phyloP scores from a whole-genome alignment of 1,140 invertebrate genomes.

The Heliconius hewitsoni region DNA sequence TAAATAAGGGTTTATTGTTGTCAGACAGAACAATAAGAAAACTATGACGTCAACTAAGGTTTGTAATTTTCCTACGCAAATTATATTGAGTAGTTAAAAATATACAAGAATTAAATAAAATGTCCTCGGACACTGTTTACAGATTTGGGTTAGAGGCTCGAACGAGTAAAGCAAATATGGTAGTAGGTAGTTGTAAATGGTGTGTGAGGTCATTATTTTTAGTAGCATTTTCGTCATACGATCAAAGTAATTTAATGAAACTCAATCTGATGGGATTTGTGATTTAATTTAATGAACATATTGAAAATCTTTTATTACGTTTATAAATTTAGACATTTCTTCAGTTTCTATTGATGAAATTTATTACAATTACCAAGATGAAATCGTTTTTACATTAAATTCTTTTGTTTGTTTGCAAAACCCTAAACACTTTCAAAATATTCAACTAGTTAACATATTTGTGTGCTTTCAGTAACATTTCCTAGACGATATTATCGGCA shows the following conservation, averaged over 20 bases:
- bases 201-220: conserved; percentile 28
- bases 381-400: too few species aligned
- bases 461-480: not conserved
- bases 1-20: conserved; percentile 11
- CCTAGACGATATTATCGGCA: not conserved
- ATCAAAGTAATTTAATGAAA: not conserved
- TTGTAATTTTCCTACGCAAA: conserved; percentile 6
- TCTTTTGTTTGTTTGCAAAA: too few species aligned
- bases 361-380: too few species aligned
- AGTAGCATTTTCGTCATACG: not conserved
- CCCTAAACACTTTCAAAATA: too few species aligned
- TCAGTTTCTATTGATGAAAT: too few species aligned
- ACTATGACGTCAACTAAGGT: not conserved
- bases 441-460: not conserved
- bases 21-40: not conserved
- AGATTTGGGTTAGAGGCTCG: conserved; percentile 18
- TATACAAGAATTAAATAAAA: not conserved
- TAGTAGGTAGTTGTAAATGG: conserved; percentile 31
- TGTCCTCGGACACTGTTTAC: conserved; percentile 32
- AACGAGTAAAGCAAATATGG: conserved; percentile 32
- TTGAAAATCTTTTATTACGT: not conserved
- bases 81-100: not conserved
- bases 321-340: not conserved
- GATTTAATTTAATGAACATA: not conserved
- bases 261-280: not conserved